Base-by-base conservation (phyloP, 2,113 vertebrate species). In the Cariama cristata region DNA sequence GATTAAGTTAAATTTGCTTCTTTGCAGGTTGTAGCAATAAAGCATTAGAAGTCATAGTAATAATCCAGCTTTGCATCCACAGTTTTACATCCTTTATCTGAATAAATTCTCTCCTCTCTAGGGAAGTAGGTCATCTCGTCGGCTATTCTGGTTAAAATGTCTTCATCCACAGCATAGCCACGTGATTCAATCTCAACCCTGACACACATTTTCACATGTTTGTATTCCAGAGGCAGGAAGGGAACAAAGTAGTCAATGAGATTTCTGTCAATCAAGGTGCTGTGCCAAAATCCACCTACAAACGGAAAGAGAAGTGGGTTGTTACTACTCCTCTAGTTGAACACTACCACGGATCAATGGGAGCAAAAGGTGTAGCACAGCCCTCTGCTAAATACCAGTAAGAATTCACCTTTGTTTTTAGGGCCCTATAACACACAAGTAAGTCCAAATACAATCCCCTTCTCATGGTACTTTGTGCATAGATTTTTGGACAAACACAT, bases 241-340 rank as follows among this genome's bases (percentile, higher is more conserved):
- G 99, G 99, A 20, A 99, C 98, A 5, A 99, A 99, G 88, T 99
- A 99, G 91, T 99, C 99, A 32, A 99, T 99, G 95, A 99, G 98
- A 95, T 99, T 99, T 93, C 98, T 99, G 86, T 99, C 99, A 13
- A 99, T 99, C 79, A 99, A 93, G 81, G 98, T 99, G 55, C 99
- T 99, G 90, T 98, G 99, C 99, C 99, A 99, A 95, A 99, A 99
- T 24, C 99, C 99, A 97, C 99, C 99, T 99, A 59, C 3, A 21
- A 55, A 62, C 44, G 60, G 50, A 79, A 75, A 75, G 32, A 76
- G 16, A 76, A 73, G 56, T 63, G 59, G 23, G 8, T 72, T 76
- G 58, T 71, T 64, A 50, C 42, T 15, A 5, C 7, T 20, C 47
- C 66, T 75, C 12, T 33, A 13, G 23, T 59, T 83, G 38, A 80